phyloP scores from a whole-genome alignment of 2,113 vertebrate species.

The Genyomyrus donnyi region DNA sequence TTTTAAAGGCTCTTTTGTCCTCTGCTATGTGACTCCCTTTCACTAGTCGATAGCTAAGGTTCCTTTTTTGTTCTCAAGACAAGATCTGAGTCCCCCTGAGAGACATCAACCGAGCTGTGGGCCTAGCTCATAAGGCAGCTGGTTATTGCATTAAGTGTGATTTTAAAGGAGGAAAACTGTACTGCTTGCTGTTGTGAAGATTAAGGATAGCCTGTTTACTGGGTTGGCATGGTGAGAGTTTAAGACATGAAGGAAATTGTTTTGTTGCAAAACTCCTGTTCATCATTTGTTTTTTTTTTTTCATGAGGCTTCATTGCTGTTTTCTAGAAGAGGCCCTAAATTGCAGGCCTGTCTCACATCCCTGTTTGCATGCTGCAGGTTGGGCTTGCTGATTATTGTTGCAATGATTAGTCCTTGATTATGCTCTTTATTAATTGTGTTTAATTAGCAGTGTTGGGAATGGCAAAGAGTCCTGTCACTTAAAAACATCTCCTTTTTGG shows the following conservation, averaged over 20 bases:
- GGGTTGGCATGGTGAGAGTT: background rate
- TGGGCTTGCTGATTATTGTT: background rate
- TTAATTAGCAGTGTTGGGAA: background rate
- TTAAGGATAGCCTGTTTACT: background rate
- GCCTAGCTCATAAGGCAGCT: background rate
- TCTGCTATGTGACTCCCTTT: background rate
- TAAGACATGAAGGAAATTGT: background rate
- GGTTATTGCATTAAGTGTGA: background rate
- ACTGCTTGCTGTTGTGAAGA: background rate
- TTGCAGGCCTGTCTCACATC: background rate
- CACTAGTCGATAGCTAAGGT: background rate
- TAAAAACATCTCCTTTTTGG: background rate
- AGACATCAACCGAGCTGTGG: background rate
- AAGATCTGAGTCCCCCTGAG: background rate
- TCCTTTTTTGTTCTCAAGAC: background rate
- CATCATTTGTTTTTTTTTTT: background rate
- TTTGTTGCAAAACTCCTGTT: background rate
- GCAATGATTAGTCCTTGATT: background rate
- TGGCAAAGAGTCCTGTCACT: background rate
- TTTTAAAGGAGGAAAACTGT: background rate
- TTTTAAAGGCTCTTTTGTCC: conserved; percentile 9
- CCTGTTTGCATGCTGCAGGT: background rate
- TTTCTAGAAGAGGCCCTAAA: background rate
- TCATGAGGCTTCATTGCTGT: background rate
- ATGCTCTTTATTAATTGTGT: background rate